phyloP scores from a whole-genome alignment of 2,888 invertebrate genomes.

The Nymphalis urticae region DNA sequence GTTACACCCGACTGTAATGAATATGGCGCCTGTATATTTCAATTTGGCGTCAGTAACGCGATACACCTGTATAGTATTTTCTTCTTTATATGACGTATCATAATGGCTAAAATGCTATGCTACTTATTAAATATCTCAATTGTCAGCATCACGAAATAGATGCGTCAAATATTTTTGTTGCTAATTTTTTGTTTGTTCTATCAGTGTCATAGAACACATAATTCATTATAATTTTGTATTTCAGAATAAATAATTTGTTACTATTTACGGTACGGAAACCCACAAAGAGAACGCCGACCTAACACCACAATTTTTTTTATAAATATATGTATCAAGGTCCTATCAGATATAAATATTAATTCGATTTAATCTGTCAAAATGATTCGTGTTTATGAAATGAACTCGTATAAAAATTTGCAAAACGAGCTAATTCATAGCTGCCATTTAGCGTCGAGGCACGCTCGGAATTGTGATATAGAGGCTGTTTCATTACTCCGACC shows the following conservation, averaged over 20 bases:
- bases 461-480: slow-evolving; percentile 70
- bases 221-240: too few species aligned
- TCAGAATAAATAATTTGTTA: too few species aligned
- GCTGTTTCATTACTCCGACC: slow-evolving; percentile 69
- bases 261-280: too few species aligned
- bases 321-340: too few species aligned
- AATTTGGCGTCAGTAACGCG: slow-evolving; percentile 54
- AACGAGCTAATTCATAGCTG: slow-evolving; percentile 37
- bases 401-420: slow-evolving; percentile 12
- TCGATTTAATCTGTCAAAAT: slow-evolving; percentile 14
- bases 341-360: slow-evolving; percentile 2
- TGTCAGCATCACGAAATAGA: background rate
- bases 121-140: background rate
- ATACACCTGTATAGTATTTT: slow-evolving; percentile 33
- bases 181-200: too few species aligned
- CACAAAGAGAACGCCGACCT: too few species aligned
- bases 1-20: slow-evolving; percentile 70
- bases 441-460: slow-evolving; percentile 62
- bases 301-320: too few species aligned
- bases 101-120: slow-evolving; percentile 20
- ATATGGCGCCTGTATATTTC: slow-evolving; percentile 77
- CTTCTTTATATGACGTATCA: slow-evolving; percentile 21
- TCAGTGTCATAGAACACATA: too few species aligned
- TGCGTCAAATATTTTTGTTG: too few species aligned
- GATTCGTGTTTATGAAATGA: slow-evolving; percentile 4